Base-by-base conservation (phyloP, 1,140 invertebrate species). In the Cyphomyrmex costatus region DNA sequence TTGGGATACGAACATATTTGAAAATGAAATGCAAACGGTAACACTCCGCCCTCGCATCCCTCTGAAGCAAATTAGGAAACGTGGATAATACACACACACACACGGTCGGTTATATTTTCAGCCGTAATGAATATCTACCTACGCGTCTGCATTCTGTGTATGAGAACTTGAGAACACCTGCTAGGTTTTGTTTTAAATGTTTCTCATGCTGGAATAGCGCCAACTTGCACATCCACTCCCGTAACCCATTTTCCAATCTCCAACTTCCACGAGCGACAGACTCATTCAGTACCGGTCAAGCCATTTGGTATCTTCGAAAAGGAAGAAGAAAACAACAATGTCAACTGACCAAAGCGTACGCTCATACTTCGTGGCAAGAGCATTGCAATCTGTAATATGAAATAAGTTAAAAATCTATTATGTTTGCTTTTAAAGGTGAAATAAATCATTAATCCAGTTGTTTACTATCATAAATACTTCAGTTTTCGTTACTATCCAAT, bases 111-210 rank as follows among this genome's bases (percentile, higher is more conserved):
- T 71, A 86, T 89, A 90, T 90, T 87, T 90, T 84, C 60, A 61
- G 36, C 56, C 58, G 33, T 89, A 87, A 90, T 87, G 85, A 90
- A 90, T 90, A 84, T 86, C 71, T 80, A 86, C 14, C 66, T 76
- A 77, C 56, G 42, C n/a, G 73, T 87, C 68, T 74, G 60, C 61
- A 65, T 0, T 49, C 61, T 56, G n/a, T 60, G 33, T 83, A 79
- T 66, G 58, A 63, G 63, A 74, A 70, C 77, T 77, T 66, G 82
- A 80, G 76, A 89, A 73, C 61, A 53, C 49, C 49, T 24, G 46
- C 30, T 61, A 77, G 88, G 77, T 89, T 89, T 89, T 89, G 74
- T 87, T 90, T 89, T 87, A 90, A 90, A 90, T 85, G 88, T 88
- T 90, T 88, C 70, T 66, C 65, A 33, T 33, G 63, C 53, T 90